A percentile compares a stretch with the other conserved stretches of the same genome.
Evolutionary conservation across 2,113 vertebrate genomes (phyloP).

Genomic region (Campylorhamphus procurvoides): DNA sequence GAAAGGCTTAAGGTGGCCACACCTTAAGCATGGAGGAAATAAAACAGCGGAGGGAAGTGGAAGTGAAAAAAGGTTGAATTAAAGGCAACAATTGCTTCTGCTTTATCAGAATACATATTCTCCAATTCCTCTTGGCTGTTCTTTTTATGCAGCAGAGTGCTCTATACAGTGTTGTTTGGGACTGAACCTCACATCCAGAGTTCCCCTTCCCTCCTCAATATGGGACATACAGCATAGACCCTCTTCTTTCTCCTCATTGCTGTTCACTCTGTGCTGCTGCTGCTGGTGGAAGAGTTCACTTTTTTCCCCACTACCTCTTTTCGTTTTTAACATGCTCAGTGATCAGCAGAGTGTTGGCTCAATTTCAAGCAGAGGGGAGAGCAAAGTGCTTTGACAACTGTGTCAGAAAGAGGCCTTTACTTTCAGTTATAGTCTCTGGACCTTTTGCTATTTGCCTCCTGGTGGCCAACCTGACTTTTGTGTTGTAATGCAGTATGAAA

Average conservation of each 20-base stretch:
- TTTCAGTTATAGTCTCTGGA: background rate
- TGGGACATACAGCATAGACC: accelerated
- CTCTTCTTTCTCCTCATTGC: background rate
- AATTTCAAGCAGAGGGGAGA: background rate
- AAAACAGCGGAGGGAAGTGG: background rate
- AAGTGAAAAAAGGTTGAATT: background rate
- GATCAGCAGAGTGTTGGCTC: background rate
- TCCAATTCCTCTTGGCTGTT: background rate
- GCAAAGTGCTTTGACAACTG: background rate
- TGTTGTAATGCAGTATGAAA: background rate
- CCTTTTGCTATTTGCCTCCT: background rate
- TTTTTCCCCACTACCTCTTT: background rate
- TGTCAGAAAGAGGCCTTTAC: background rate
- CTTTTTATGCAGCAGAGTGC: background rate
- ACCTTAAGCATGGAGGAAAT: background rate
- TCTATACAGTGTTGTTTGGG: background rate
- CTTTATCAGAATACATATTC: background rate
- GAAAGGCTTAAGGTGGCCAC: background rate
- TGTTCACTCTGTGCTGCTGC: background rate
- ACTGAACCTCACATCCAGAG: background rate
- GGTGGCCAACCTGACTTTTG: background rate
- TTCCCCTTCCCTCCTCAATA: background rate
- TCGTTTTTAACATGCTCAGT: background rate
- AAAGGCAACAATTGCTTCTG: background rate
- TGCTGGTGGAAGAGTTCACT: accelerated